These are phyloP conservation scores for Leucoraja erinaceus DNA, from an alignment of 2,113 vertebrate genomes.

Conservation along the genomic window DNA sequence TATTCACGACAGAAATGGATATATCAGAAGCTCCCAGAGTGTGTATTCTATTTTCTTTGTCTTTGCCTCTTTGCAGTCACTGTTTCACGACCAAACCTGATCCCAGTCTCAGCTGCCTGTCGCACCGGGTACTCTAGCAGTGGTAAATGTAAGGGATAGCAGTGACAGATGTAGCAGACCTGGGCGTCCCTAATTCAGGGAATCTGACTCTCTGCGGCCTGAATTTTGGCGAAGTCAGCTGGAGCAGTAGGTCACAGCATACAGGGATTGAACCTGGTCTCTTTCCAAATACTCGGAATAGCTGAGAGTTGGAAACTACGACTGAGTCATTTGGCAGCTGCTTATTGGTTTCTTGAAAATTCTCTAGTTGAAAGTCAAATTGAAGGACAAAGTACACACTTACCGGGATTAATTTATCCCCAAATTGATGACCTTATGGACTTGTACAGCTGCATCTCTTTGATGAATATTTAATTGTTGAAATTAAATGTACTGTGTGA, in stretches of 20 bases:
- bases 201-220: not conserved
- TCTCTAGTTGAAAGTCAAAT: not conserved
- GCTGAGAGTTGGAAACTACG: not conserved
- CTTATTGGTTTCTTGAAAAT: constrained; percentile 28
- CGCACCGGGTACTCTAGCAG: not conserved
- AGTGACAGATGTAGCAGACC: not conserved
- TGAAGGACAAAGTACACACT: not conserved
- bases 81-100: not conserved
- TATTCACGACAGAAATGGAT: too few species aligned
- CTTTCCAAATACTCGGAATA: not conserved
- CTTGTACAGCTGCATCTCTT: not conserved
- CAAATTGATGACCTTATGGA: not conserved
- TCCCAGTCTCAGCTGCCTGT: not conserved
- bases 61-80: too few species aligned
- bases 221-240: not conserved
- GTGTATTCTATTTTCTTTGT: too few species aligned
- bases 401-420: not conserved
- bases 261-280: not conserved
- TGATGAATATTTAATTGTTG: not conserved
- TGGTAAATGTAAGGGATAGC: not conserved
- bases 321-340: constrained; percentile 15
- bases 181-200: not conserved
- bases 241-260: not conserved
- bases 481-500: not conserved
- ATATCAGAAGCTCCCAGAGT: too few species aligned